Conservation (phyloP, 2,113 vertebrate genomes). For the Nicator chloris region DNA sequence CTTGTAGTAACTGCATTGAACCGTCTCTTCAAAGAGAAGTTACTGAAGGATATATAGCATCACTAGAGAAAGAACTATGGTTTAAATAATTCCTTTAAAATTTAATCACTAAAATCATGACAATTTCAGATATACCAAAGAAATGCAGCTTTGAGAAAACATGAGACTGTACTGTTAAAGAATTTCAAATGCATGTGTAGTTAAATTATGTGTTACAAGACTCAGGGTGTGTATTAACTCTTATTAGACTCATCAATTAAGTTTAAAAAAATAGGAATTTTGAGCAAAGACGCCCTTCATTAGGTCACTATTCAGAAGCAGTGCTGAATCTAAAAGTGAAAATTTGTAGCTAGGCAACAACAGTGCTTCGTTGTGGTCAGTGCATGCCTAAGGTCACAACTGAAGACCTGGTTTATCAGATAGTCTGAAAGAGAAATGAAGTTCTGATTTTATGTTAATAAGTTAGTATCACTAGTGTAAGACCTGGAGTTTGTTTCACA, state of each 20-base stretch:
- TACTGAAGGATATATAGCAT: not conserved
- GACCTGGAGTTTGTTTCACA: not conserved
- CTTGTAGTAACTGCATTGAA: not conserved
- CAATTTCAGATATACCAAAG: not conserved
- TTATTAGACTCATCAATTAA: not conserved
- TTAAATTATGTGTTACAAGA: not conserved
- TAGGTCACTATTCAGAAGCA: not conserved
- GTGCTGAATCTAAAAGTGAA: not conserved
- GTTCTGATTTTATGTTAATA: not conserved
- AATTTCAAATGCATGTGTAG: not conserved
- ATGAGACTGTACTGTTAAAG: not conserved
- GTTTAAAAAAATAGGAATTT: not conserved
- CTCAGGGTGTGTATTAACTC: not conserved
- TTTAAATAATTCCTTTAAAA: not conserved
- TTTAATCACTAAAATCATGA: not conserved
- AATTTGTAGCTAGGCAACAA: not conserved
- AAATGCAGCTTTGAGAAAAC: not conserved
- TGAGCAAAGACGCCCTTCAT: not conserved
- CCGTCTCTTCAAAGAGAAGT: not conserved
- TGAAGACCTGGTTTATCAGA: not conserved
- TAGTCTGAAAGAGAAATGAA: not conserved
- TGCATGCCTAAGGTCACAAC: not conserved
- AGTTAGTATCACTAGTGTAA: not conserved
- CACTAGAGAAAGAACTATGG: not conserved
- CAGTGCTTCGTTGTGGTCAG: not conserved